Base-by-base conservation (phyloP, 1,140 invertebrate species). In the Protaetia brevitarsis region DNA sequence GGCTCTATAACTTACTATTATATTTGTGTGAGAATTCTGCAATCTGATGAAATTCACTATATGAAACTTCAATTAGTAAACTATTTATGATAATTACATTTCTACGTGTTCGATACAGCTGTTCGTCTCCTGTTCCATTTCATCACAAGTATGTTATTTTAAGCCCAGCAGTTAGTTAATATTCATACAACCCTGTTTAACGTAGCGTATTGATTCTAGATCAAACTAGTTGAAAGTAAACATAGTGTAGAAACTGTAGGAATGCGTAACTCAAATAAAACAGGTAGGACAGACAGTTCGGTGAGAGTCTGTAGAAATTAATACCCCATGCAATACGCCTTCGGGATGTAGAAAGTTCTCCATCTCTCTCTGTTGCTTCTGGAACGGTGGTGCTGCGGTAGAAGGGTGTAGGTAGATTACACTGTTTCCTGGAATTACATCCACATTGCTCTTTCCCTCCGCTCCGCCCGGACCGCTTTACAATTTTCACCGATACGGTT, bases 191-290 rank as follows among this genome's bases (percentile, higher is more conserved):
- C 41, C 41, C 41, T 10, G 3, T 13, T 51, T 16, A 51, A 51
- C 41, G 26, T 3, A 51, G 41, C 16, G 41, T 51, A 51, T 51
- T 51, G 41, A 51, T 51, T 51, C 41, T 16, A 51, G 41, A 11
- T n/a, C 8, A 51, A 51, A 16, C 26, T 51, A 23, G 10, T 51
- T 23, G 41, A 51, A 51, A 51, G 41, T 51, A 51, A 51, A 51
- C 41, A 51, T 23, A 7, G 41, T 51, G 34, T 36, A 51, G 16
- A 16, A 3, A 3, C n/a, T 23, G 41, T 51, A 51, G 41, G 41
- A 51, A 51, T 51, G 41, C 41, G 41, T 51, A 51, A 51, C 41
- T 51, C 41, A 51, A 51, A 51, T 19, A 51, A 51, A 51, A 51
- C 41, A 51, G 41, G 41, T 51, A 21, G 41, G 41, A 23, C 21